Evolutionary conservation across 2,797 vertebrate genomes (phyloP).

Genomic region (Vultur gryphus): DNA sequence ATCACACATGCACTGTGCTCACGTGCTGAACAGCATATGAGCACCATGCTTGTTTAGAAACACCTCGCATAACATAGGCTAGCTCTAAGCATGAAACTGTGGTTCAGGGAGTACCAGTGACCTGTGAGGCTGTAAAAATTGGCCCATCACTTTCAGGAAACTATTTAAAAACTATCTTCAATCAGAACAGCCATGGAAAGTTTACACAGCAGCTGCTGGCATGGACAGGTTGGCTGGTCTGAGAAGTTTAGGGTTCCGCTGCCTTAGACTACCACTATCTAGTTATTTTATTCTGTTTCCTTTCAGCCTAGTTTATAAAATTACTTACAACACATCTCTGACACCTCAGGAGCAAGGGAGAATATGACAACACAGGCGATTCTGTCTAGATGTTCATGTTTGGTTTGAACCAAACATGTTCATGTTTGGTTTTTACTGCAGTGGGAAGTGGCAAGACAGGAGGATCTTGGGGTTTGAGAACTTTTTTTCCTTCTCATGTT

Average conservation of each 20-base stretch:
- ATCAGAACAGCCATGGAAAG: neutral
- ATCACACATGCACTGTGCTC: neutral
- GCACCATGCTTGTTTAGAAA: neutral
- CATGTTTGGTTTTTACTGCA: neutral
- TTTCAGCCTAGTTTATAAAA: neutral
- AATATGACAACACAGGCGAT: neutral
- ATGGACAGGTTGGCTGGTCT: neutral
- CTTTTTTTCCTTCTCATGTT: neutral
- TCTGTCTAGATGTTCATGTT: neutral
- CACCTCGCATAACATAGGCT: accelerated
- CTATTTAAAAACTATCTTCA: neutral
- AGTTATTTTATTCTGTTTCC: neutral
- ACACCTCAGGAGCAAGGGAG: neutral
- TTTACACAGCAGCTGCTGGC: neutral
- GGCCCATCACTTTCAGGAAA: neutral
- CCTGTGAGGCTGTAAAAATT: neutral
- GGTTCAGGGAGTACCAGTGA: neutral
- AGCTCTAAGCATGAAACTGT: neutral
- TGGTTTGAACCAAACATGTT: neutral
- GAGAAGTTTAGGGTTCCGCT: neutral
- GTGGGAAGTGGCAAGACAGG: neutral
- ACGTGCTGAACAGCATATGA: neutral
- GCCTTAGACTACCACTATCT: neutral
- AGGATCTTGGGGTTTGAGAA: neutral
- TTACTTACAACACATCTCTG: neutral